Percentiles rank a stretch among this genome's conserved stretches.
Conservation (phyloP, 2,113 vertebrate species). For the Pithys albifrons region DNA sequence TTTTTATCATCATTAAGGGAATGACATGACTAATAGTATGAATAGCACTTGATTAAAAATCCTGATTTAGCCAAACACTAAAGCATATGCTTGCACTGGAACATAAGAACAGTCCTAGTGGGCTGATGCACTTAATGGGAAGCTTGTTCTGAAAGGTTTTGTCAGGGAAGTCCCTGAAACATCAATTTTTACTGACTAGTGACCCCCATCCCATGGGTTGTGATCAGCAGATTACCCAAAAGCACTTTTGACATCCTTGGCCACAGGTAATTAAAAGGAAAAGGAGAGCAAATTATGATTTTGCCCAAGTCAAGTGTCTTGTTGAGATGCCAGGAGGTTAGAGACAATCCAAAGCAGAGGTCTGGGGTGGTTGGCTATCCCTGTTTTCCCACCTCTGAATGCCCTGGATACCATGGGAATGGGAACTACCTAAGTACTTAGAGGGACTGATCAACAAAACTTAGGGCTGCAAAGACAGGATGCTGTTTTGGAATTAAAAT, state of each 20-base stretch:
- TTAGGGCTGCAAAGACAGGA: not conserved
- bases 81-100: not conserved
- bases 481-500: not conserved
- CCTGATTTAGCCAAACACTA: slow-evolving; percentile 16
- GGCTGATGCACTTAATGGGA: not conserved
- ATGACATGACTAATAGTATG: slow-evolving; percentile 1
- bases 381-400: not conserved
- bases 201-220: not conserved
- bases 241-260: not conserved
- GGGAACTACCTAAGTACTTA: not conserved
- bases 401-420: not conserved
- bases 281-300: not conserved
- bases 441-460: not conserved
- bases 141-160: not conserved
- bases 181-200: not conserved
- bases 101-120: not conserved
- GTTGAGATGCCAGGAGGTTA: not conserved
- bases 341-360: not conserved
- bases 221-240: not conserved
- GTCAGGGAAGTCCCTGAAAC: not conserved
- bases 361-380: not conserved
- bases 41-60: not conserved
- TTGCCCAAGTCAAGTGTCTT: not conserved
- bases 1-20: slow-evolving; percentile 1
- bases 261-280: not conserved